Base-by-base conservation (phyloP, 2,888 invertebrate species). In the Macroteleia sp. region DNA sequence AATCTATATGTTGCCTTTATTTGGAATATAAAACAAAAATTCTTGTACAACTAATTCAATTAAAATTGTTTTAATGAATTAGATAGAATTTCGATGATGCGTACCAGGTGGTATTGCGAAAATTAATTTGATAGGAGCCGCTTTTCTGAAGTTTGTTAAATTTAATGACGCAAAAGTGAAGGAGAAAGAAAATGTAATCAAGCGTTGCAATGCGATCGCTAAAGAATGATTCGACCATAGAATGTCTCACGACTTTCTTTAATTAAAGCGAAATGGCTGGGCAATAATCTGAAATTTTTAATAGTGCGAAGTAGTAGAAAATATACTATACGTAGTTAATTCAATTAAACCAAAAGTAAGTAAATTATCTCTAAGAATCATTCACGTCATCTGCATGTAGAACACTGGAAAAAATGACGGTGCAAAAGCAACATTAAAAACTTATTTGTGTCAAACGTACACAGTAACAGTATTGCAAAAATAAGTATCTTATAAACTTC, bases 31-130 rank as follows among this genome's bases (percentile, higher is more conserved):
- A n/a, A n/a, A n/a, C n/a, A n/a, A n/a, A n/a, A n/a, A n/a, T n/a
- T n/a, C n/a, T n/a, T n/a, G n/a, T n/a, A n/a, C n/a, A n/a, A n/a
- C n/a, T n/a, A n/a, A 39, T 56, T 56, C 39, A 67, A 67, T 67
- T 67, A 46, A 56, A 56, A n/a, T 48, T 17, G 30, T 20, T 42
- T 41, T 39, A 42, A 66, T 62, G 42, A 54, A 52, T 52, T 64
- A 42, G 32, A 14, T 20, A 39, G 39, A 3, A 16, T 19, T 48
- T 48, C 19, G 39, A 50, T 48, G 48, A 39, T n/a, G 50, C 50
- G 22, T 34, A 9, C 20, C 41, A 16, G 41, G 52, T 32, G 32
- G 64, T 48, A 41, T 30, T 12, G 10, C 20, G 19, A 22, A 12
- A 42, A 44, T 50, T 48, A 28, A 62, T 62, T 66, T 12, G 42